Evolutionary conservation across 92 coral and sea anemone genomes (phyloP).

Genomic region (Parazoanthus atlanticus): DNA sequence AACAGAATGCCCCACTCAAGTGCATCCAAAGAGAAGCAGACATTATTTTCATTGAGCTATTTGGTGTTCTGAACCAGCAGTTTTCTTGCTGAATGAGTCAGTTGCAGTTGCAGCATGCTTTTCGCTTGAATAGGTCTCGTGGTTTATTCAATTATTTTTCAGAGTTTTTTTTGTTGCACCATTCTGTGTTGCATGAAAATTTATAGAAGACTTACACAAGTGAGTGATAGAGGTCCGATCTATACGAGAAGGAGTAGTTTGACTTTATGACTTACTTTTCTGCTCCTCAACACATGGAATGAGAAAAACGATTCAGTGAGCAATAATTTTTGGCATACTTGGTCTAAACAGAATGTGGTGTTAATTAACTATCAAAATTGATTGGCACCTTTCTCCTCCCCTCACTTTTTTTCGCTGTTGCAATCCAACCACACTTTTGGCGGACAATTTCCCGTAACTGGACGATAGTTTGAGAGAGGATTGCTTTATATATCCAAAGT

Average conservation of each 20-base stretch:
- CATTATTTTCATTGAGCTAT: background rate
- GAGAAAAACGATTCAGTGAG: background rate
- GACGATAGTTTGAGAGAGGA: background rate
- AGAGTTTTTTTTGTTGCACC: too few relatives aligned
- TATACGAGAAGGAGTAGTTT: background rate
- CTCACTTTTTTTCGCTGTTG: background rate
- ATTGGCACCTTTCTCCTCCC: constrained; percentile 23
- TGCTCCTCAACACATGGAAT: background rate
- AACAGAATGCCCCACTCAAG: background rate
- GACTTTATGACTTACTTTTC: background rate
- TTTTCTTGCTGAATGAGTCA: background rate
- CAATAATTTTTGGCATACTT: constrained; percentile 5
- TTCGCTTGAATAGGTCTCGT: background rate
- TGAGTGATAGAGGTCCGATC: background rate
- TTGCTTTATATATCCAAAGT: constrained; percentile 12
- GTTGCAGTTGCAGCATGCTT: background rate
- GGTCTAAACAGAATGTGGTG: constrained; percentile 15
- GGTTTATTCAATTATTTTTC: background rate
- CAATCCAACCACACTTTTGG: background rate
- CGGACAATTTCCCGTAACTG: background rate
- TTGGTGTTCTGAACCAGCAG: background rate
- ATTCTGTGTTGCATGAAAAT: background rate
- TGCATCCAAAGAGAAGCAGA: background rate
- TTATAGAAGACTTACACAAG: background rate
- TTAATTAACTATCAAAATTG: constrained; percentile 19